Evolutionary conservation across 2,113 vertebrate species (phyloP), one percentile per base, ranked within the genome.

Genomic region (Psittacula cyanocephala): DNA sequence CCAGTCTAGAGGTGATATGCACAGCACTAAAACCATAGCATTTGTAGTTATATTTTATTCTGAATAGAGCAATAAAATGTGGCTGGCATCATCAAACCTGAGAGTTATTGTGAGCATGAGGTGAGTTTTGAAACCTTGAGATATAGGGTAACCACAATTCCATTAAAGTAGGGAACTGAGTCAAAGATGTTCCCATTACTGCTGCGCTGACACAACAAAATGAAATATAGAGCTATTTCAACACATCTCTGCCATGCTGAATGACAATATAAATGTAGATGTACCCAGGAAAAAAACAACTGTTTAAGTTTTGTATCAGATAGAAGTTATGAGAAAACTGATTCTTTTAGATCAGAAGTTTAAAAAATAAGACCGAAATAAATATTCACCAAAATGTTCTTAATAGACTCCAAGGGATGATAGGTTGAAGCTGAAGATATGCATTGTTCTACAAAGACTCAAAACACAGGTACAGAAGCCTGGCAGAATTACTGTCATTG

Each of bases 41-140:
- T 93, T 95, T 94, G 16, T 75, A 91, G 92, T 93, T 96, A 93
- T 95, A 96, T 96, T 97, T 98, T 98, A 97, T 96, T 95, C 87
- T 91, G 85, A 98, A 97, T 80, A 82, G 84, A 88, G 63, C 75
- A 98, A 96, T 98, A 97, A 98, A 97, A 97, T 78, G 75, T 96
- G 95, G 82, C 86, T 97, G 65, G 88, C 81, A 95, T 97, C 94
- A 97, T 97, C 97, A 97, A 96, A 74, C 35, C 87, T 91, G 71
- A 87, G 86, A 98, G 83, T 97, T 98, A 97, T 94, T 97, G 90
- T 94, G 88, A 97, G 76, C 64, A 93, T 84, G 91, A 97, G 96
- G 91, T 96, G 46, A 97, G 74, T 97, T 98, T 97, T 96, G 94
- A 97, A 98, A 98, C 72, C 86, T 97, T 6, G 11, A 96, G 88